These are phyloP conservation scores for Camelus bactrianus DNA, from an alignment of 2,113 vertebrate genomes.

Conservation along the genomic window DNA sequence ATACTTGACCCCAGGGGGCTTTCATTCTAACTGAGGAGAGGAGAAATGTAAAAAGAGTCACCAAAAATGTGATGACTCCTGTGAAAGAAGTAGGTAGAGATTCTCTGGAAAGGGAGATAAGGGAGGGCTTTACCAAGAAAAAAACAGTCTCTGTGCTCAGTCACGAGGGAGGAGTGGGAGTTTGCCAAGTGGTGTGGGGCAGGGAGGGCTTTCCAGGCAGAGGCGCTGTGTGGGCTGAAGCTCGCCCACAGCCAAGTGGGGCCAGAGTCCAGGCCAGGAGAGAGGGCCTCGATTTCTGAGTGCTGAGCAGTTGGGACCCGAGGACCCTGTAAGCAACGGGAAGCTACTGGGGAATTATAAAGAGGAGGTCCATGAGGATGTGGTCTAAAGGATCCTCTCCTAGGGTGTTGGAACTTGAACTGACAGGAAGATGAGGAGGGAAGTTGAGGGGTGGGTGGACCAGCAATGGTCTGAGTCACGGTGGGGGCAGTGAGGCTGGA, in stretches of 20 bases:
- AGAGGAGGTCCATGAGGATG: background rate
- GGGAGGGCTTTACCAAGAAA: background rate
- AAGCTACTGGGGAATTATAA: background rate
- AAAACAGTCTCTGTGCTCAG: background rate
- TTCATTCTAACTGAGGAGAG: background rate
- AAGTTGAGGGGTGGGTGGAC: background rate
- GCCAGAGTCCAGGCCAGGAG: background rate
- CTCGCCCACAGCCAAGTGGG: background rate
- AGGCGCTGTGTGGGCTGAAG: background rate
- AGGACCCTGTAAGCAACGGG: background rate
- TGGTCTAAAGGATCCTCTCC: background rate
- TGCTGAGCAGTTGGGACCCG: no score
- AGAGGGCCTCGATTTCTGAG: background rate
- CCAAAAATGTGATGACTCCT: background rate
- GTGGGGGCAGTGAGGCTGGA: background rate
- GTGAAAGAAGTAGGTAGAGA: background rate
- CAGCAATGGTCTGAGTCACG: background rate
- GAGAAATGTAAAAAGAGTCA: slow-evolving; percentile 9
- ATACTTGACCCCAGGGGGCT: background rate
- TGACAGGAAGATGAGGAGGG: background rate
- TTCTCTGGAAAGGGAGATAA: background rate
- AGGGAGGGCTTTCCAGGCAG: background rate
- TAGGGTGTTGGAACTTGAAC: background rate
- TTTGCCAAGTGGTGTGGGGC: background rate
- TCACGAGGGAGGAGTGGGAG: background rate